Conservation (phyloP, 2,888 invertebrate genomes). For the Tethea ocularis region DNA sequence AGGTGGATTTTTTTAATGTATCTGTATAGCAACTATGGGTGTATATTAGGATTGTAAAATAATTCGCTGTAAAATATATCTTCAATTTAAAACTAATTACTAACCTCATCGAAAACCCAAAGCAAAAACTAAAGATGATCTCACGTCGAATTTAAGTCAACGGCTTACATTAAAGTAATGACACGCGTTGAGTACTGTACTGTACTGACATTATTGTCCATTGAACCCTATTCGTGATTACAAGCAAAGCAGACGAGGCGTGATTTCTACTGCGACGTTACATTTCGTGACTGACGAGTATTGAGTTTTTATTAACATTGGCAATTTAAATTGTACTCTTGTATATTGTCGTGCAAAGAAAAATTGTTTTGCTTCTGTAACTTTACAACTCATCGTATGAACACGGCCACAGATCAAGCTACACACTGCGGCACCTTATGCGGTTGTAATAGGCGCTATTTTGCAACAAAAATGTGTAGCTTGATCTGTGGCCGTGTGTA, state of each 20-base stretch:
- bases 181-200: conserved; percentile 29
- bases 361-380: not conserved
- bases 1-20: too few species aligned
- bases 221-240: conserved; percentile 51
- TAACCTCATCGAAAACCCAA: conserved; percentile 15
- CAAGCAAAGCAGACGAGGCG: conserved; percentile 23
- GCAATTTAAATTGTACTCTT: conserved; percentile 27
- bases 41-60: too few species aligned
- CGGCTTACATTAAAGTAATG: conserved; percentile 34
- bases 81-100: not conserved
- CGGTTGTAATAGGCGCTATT: too few species aligned
- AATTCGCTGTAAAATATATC: too few species aligned
- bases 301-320: conserved; percentile 41
- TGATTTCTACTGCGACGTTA: conserved; percentile 37
- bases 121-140: conserved; percentile 12
- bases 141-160: conserved; percentile 22
- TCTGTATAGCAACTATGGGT: too few species aligned
- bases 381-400: not conserved
- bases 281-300: conserved; percentile 45
- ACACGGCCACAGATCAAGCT: too few species aligned
- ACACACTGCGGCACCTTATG: too few species aligned
- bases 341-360: conserved; percentile 17
- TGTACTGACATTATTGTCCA: conserved; percentile 43
- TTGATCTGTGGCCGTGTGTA: too few species aligned
- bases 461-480: too few species aligned